Conservation (phyloP, 2,113 vertebrate genomes). For the Raja brachyura region DNA sequence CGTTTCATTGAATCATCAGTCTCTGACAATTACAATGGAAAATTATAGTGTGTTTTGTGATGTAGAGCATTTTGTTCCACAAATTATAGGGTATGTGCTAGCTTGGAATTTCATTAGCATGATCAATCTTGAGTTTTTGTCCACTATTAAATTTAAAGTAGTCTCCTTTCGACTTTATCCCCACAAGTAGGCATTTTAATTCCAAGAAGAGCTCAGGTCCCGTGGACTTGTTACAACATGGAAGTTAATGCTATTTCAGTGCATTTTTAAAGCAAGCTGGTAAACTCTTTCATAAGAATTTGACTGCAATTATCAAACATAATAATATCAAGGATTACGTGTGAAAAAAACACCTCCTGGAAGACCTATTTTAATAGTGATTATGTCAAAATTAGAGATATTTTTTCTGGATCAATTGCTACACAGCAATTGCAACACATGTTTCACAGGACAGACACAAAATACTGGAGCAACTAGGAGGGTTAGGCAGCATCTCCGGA, state of each 20-base stretch:
- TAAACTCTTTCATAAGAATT: background rate
- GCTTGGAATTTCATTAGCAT: slow-evolving; percentile 9
- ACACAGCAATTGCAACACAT: background rate
- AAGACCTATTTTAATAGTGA: background rate
- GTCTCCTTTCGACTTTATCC: background rate
- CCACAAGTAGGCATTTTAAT: background rate
- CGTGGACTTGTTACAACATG: background rate
- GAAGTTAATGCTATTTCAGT: background rate
- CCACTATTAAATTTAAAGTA: background rate
- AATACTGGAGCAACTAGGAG: no score
- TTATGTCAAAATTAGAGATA: no score
- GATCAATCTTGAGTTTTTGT: background rate
- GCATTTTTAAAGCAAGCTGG: background rate
- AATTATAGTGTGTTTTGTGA: slow-evolving; percentile 8
- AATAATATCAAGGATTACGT: background rate
- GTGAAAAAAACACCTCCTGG: background rate
- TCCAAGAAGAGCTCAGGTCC: background rate
- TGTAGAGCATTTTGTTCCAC: background rate
- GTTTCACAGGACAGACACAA: no score
- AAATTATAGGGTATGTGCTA: background rate
- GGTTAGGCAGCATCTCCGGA: no score
- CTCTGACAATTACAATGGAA: background rate
- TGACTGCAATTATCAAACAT: background rate
- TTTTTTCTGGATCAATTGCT: background rate
- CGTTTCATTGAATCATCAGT: background rate